A percentile compares a stretch with the other conserved stretches of the same genome.
Evolutionary conservation across 92 coral and sea anemone species (phyloP).

Genomic region (Siderastrea siderea): DNA sequence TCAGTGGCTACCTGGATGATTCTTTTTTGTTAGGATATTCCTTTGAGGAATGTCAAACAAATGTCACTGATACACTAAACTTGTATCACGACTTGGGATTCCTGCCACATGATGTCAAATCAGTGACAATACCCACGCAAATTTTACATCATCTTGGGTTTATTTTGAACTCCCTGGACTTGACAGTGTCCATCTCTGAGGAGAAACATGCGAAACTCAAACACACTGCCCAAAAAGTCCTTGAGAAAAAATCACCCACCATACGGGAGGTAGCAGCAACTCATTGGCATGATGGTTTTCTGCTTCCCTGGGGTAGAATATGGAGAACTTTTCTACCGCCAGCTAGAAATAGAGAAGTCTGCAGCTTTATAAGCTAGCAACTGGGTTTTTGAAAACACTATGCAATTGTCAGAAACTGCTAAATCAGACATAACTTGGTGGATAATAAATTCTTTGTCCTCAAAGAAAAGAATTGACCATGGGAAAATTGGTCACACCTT

Average conservation of each 20-base stretch:
- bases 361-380: conserved; percentile 34
- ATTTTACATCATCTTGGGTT: conserved; percentile 61
- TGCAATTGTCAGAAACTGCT: conserved; percentile 36
- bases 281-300: conserved; percentile 63
- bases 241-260: conserved; percentile 36
- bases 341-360: conserved; percentile 50
- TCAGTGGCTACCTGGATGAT: conserved; percentile 70
- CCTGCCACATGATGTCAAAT: conserved; percentile 56
- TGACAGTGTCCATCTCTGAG: conserved; percentile 52
- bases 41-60: conserved; percentile 50
- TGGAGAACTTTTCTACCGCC: conserved; percentile 42
- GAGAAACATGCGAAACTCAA: conserved; percentile 32
- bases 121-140: conserved; percentile 74
- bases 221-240: conserved; percentile 15
- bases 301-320: conserved; percentile 51
- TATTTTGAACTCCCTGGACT: conserved; percentile 63
- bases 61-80: conserved; percentile 53
- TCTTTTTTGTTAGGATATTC: conserved; percentile 54
- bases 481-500: conserved; percentile 14
- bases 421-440: conserved; percentile 52
- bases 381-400: conserved; percentile 56
- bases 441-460: conserved; percentile 35
- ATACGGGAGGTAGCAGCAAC: conserved; percentile 63
- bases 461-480: conserved; percentile 43
- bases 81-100: conserved; percentile 55